Base-by-base conservation (phyloP, 1,140 invertebrate genomes). In the Thalassaphorura encarpata region DNA sequence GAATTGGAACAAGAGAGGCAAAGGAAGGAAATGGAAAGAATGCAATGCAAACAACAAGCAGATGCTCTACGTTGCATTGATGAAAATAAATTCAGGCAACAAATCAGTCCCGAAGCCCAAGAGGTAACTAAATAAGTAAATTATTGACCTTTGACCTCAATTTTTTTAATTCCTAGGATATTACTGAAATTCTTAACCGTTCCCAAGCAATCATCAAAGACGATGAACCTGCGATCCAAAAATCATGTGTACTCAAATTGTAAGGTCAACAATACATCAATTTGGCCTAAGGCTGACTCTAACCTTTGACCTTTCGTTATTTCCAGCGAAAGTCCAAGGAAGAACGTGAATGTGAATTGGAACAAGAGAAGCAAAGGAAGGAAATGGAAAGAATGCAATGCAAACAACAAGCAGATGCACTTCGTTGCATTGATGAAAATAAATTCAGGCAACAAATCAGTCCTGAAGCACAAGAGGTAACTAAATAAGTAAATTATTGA, bases 61-160 rank as follows among this genome's bases (percentile, higher is more conserved):
- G 62, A 64, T 31, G 58, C 60, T 29, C 43, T 64, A 52, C 18
- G 52, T 21, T 28, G 55, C 16, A 64, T 64, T 16, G 62, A 64
- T 39, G 31, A 50, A 48, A 26, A 2, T 19, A 49, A 36, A 21
- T 57, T 64, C 31, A 60, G 55, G 16, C 51, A 56, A 3, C 45
- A 31, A 6, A 56, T 64, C 15, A 60, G 58, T 48, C 62, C 62
- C 19, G 58, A 64, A 53, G 55, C 58, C n/a, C 58, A 28, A 31
- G 58, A 53, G n/a, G n/a, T n/a, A n/a, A n/a, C n/a, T n/a, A n/a
- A n/a, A n/a, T n/a, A n/a, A n/a, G n/a, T n/a, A n/a, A n/a, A n/a
- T n/a, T n/a, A n/a, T n/a, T n/a, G n/a, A n/a, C n/a, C n/a, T n/a
- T n/a, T n/a, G n/a, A n/a, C n/a, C n/a, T n/a, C n/a, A n/a, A n/a